Evolutionary conservation across 2,113 vertebrate species (phyloP).

Genomic region (Emydura subglobosa): DNA sequence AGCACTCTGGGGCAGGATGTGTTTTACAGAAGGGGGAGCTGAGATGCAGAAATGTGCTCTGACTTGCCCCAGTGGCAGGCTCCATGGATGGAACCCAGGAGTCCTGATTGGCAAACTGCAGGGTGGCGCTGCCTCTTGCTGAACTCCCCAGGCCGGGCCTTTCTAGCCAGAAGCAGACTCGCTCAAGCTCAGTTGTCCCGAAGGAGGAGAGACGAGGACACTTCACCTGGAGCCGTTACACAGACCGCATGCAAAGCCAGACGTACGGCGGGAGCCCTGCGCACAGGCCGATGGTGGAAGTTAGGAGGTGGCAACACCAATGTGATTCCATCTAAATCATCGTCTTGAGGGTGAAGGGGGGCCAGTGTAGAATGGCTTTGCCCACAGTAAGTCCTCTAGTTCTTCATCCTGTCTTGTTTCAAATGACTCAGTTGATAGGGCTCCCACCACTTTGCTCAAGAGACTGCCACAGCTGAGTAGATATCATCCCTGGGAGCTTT

Average conservation of each 20-base stretch:
- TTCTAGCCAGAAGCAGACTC: neutral
- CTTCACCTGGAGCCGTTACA: neutral
- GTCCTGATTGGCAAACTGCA: neutral
- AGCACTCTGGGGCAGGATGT: neutral
- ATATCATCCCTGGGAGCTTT: neutral
- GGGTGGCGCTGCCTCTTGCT: neutral
- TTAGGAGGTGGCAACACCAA: neutral
- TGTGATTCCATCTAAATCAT: neutral
- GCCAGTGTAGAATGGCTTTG: neutral
- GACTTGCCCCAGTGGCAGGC: neutral
- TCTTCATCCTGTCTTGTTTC: neutral
- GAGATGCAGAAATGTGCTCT: neutral
- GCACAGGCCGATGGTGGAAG: neutral
- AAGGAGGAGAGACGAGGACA: neutral
- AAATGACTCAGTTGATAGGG: neutral
- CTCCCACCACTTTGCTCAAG: neutral
- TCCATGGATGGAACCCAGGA: fast-evolving
- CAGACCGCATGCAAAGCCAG: neutral
- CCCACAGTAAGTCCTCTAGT: neutral
- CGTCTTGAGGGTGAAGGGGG: fast-evolving
- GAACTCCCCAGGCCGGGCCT: neutral
- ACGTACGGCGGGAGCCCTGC: neutral
- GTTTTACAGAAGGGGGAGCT: neutral
- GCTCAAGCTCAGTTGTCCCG: neutral
- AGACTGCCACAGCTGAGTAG: neutral